Base-by-base conservation (phyloP, 2,113 vertebrate genomes). In the Ardeotis arabs region DNA sequence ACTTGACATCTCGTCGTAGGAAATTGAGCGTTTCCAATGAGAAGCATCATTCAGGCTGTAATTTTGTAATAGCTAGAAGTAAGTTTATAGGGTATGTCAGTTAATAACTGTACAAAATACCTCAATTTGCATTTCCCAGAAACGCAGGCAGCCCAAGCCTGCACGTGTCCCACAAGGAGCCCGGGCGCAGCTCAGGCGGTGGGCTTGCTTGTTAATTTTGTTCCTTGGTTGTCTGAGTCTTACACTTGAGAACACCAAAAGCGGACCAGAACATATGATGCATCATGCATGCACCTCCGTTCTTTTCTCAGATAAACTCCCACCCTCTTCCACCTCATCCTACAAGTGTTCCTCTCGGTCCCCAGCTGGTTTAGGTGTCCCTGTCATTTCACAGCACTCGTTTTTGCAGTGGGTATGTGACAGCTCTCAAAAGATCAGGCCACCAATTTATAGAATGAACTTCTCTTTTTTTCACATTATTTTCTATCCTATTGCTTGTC, bases 281-380 rank as follows among this genome's bases (percentile, higher is more conserved):
- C 53, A 87, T 64, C 94, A 68, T 23, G 12, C 33, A 70, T 35
- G 87, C 53, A 35, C 17, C 78, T 23, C 70, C 5, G 10, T 93
- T 85, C 91, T 89, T 84, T 84, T 89, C 89, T 85, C 78, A 90
- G 87, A 87, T 27, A 89, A 97, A 96, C 94, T 90, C 92, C 94
- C 94, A 91, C 85, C 75, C 45, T 79, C 53, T 74, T 79, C 45
- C 78, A 76, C 83, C 67, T 85, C 92, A 44, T 83, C 95, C 92
- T 23, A 94, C 33, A 6, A n/a, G 82, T n/a, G 63, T 64, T 95
- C 88, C 76, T 87, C 92, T 91, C 60, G 78, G 88, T 62, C 53
- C 81, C 82, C 92, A 88, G 94, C 85, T 95, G 94, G 45, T 62
- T 92, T 68, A 87, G 79, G 82, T 72, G 76, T 85, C 90, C 67